Percentiles rank a stretch among this genome's conserved stretches.
Evolutionary conservation across 1,140 invertebrate genomes (phyloP).

Genomic region (Heliothis virescens): DNA sequence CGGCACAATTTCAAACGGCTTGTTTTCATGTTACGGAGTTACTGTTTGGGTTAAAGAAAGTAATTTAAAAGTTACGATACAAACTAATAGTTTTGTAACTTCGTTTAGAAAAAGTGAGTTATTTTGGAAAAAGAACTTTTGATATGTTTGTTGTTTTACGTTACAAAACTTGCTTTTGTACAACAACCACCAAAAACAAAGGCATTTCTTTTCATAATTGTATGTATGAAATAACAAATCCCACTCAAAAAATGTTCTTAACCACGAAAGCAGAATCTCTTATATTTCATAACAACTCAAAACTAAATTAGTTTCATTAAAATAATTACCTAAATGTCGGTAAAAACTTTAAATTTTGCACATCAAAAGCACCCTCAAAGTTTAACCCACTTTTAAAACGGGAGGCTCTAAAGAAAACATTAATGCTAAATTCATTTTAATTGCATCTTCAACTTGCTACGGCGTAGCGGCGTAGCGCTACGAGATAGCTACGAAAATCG

Average conservation of each 20-base stretch:
- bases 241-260: neutral
- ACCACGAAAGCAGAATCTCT: neutral
- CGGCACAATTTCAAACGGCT: neutral
- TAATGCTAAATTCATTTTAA: constrained; percentile 40
- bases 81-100: neutral
- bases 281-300: neutral
- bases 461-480: constrained; percentile 41
- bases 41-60: neutral
- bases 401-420: constrained; percentile 38
- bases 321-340: constrained; percentile 2
- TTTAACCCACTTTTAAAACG: constrained; percentile 11
- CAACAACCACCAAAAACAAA: neutral
- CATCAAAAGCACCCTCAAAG: neutral
- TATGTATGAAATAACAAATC: neutral
- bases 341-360: constrained; percentile 8
- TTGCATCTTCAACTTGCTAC: constrained; percentile 34
- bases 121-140: neutral
- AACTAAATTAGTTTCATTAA: constrained; percentile 30
- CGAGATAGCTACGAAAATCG: constrained; percentile 35
- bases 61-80: neutral
- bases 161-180: neutral
- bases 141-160: too few relatives aligned
- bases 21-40: neutral
- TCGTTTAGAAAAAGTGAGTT: neutral
- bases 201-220: neutral